Conservation (phyloP, 2,797 vertebrate species). For the Anisognathus igniventris region DNA sequence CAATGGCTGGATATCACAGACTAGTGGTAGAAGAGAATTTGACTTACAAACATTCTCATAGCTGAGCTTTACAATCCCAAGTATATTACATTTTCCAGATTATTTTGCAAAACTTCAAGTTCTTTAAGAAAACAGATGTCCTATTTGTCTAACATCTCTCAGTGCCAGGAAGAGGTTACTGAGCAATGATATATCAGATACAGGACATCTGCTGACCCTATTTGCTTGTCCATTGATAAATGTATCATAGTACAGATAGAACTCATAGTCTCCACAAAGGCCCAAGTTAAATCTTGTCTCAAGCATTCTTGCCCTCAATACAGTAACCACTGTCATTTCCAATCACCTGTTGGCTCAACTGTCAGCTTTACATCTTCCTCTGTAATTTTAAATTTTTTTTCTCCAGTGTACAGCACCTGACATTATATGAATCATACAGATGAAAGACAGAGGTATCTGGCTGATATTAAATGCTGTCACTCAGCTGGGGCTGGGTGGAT, state of each 20-base stretch:
- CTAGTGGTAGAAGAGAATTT: neutral
- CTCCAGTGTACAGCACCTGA: neutral
- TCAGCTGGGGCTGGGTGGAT: slow-evolving; percentile 21
- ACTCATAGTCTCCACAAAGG: neutral
- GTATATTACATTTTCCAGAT: neutral
- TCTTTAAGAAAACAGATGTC: neutral
- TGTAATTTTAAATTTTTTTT: slow-evolving; percentile 48
- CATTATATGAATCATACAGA: neutral
- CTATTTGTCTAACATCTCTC: neutral
- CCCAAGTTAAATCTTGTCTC: neutral
- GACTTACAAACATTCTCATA: neutral
- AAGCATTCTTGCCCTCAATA: neutral
- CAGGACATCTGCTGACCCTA: neutral
- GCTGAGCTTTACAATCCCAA: neutral
- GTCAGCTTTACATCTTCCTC: slow-evolving; percentile 16
- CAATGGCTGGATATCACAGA: neutral
- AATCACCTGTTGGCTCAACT: neutral
- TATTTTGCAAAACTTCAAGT: neutral
- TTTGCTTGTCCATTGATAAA: neutral
- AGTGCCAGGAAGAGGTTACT: neutral
- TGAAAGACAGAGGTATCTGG: slow-evolving; percentile 29
- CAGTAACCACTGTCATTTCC: neutral
- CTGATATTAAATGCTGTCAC: slow-evolving; percentile 52
- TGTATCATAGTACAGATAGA: neutral
- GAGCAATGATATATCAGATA: neutral